phyloP scores from a whole-genome alignment of 2,113 vertebrate species.

The Tragulus kanchil region DNA sequence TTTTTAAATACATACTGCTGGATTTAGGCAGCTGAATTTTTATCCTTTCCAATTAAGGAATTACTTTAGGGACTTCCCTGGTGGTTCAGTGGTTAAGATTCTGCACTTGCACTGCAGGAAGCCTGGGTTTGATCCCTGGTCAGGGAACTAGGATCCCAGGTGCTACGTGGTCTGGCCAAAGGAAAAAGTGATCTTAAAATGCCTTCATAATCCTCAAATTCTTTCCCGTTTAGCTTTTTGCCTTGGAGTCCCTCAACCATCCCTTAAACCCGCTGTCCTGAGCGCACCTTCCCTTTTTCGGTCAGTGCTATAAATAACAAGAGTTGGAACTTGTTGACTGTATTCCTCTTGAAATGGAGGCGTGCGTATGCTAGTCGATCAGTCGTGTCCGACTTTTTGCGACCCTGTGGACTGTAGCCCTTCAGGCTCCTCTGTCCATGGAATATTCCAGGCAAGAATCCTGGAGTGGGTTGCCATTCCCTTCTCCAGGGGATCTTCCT shows the following conservation, averaged over 20 bases:
- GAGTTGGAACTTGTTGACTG: not conserved
- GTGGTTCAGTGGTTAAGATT: not conserved
- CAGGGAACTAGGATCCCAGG: not conserved
- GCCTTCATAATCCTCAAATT: not conserved
- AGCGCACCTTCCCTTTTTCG: not conserved
- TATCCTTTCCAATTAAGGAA: slow-evolving; percentile 32
- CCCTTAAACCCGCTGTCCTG: not conserved
- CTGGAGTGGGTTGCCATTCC: no score
- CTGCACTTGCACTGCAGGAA: not conserved
- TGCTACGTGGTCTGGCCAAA: not conserved
- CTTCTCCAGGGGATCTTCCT: no score
- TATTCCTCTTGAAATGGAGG: not conserved
- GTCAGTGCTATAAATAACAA: not conserved
- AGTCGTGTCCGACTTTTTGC: no score
- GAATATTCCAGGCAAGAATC: no score
- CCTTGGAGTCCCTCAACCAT: not conserved
- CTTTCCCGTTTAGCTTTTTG: slow-evolving; percentile 15
- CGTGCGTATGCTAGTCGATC: no score
- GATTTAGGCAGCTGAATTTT: slow-evolving; percentile 29
- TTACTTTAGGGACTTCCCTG: not conserved
- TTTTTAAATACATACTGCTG: not conserved
- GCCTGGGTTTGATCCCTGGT: not conserved
- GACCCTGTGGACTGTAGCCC: no score
- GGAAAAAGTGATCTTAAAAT: not conserved
- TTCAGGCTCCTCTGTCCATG: no score